Percentiles rank a stretch among this genome's conserved stretches.
Conservation (phyloP, 2,797 vertebrate species). For the Austrolebias charrua region DNA sequence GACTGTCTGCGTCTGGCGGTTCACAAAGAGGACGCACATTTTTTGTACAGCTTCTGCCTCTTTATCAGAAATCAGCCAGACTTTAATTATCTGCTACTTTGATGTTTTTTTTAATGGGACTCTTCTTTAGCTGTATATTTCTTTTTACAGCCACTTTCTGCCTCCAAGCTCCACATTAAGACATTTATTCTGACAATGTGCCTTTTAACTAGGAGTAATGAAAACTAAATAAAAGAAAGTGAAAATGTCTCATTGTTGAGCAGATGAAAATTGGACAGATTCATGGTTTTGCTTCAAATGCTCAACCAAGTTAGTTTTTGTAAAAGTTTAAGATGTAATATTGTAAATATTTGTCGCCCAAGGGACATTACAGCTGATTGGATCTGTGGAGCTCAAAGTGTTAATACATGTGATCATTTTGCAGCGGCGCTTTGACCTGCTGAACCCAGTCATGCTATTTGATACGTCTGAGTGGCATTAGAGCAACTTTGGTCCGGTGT, state of each 20-base stretch:
- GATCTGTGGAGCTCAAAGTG: constrained; percentile 13
- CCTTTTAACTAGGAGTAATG: not conserved
- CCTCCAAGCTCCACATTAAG: constrained; percentile 7
- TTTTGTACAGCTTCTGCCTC: not conserved
- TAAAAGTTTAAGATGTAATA: not conserved
- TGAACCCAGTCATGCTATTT: constrained; percentile 32
- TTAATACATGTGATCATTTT: constrained; percentile 25
- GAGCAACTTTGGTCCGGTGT: constrained; percentile 16
- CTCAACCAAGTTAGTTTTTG: no score
- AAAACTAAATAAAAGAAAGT: not conserved
- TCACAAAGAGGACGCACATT: constrained; percentile 14
- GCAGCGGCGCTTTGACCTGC: constrained; percentile 28
- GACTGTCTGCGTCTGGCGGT: not conserved
- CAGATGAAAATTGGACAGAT: constrained; percentile 2
- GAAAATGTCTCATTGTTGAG: not conserved
- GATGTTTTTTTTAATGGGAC: constrained; percentile 11
- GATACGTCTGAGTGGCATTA: constrained; percentile 27
- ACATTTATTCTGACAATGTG: not conserved
- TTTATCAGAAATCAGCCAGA: constrained; percentile 9
- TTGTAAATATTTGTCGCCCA: not conserved
- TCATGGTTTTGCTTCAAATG: not conserved
- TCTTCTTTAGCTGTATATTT: constrained; percentile 16
- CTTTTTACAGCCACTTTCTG: constrained; percentile 18
- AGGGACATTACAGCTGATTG: not conserved
- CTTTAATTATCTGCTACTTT: constrained; percentile 34